Evolutionary conservation across 2,113 vertebrate species (phyloP).

Genomic region (Orcinus orca): DNA sequence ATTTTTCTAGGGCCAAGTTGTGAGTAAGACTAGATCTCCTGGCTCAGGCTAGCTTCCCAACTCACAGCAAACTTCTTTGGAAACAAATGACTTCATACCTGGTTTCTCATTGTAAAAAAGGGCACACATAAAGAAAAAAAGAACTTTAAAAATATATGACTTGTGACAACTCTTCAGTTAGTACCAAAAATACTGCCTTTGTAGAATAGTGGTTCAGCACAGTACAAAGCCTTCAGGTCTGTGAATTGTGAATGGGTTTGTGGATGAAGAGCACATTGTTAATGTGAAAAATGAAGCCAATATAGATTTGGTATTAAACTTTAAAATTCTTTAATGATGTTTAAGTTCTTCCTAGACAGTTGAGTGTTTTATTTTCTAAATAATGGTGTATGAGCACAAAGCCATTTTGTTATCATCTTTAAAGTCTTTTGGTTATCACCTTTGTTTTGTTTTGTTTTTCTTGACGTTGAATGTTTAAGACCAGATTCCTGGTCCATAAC

Average conservation of each 20-base stretch:
- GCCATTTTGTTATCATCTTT: neutral
- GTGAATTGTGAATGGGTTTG: neutral
- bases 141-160: neutral
- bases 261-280: neutral
- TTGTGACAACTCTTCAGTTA: neutral
- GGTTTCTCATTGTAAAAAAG: neutral
- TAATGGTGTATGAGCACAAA: neutral
- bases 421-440: neutral
- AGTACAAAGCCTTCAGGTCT: neutral
- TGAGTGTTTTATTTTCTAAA: neutral
- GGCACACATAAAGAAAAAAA: neutral
- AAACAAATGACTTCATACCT: neutral
- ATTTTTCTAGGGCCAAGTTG: neutral
- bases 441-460: neutral
- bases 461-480: neutral
- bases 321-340: constrained; percentile 16
- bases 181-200: neutral
- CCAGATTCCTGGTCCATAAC: neutral
- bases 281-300: constrained; percentile 20
- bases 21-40: neutral
- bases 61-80: neutral
- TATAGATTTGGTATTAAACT: neutral
- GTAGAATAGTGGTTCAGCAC: neutral
- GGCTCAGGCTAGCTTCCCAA: neutral
- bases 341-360: neutral